phyloP scores from a whole-genome alignment of 2,113 vertebrate genomes.

The Chaetops frenatus region DNA sequence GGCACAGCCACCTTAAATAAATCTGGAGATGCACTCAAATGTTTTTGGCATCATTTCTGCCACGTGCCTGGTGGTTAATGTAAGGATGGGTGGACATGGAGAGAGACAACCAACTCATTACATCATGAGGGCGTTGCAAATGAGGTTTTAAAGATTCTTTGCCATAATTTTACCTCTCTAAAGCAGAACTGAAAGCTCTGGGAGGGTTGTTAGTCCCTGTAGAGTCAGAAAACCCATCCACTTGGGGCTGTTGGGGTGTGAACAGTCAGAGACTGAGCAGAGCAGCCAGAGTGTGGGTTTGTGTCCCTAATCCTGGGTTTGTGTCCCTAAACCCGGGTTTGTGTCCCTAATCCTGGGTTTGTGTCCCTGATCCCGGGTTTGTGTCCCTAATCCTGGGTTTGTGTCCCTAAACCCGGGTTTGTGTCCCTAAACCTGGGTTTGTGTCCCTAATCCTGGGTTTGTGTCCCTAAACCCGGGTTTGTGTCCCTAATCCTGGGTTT shows the following conservation, averaged over 20 bases:
- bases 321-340: neutral
- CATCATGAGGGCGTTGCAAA: rapidly evolving
- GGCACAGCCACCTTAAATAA: rapidly evolving
- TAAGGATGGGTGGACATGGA: rapidly evolving
- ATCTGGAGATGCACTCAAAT: rapidly evolving
- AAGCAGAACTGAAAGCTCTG: neutral
- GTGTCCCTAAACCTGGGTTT: no score
- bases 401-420: neutral
- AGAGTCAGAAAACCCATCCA: rapidly evolving
- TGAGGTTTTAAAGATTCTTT: no score
- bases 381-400: no score
- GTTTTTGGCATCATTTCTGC: neutral
- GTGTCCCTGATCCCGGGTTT: no score
- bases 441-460: neutral
- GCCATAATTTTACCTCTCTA: rapidly evolving
- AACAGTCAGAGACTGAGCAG: neutral
- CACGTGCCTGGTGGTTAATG: rapidly evolving
- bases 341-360: no score
- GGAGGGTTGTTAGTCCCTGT: rapidly evolving
- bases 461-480: neutral
- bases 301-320: neutral
- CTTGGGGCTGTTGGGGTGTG: neutral
- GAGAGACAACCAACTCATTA: neutral
- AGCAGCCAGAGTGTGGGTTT: rapidly evolving
- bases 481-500: no score